Evolutionary conservation across 1,140 invertebrate species (phyloP), one percentile per base, ranked within the genome.

Genomic region (Plectrocnemia conspersa): DNA sequence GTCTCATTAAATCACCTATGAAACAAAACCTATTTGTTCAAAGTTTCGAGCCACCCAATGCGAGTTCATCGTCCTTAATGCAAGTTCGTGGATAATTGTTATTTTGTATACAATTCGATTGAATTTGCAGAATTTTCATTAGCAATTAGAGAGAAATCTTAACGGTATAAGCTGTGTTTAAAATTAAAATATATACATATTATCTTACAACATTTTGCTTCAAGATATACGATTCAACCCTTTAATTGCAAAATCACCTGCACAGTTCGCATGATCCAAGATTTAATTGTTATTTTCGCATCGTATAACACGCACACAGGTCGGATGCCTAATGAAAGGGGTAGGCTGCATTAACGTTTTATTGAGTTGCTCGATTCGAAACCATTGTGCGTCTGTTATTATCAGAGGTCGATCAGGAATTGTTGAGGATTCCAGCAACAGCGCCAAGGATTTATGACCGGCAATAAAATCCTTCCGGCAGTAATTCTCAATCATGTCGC

Each of bases 1-100:
- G 24, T 55, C 42, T 58, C 58, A 58, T 58, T 58, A 61, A 61
- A 58, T 61, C 59, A 61, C 55, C 54, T 57, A 48, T 49, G 19
- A 48, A 56, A 61, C 54, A 61, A 54, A 61, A 61, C 29, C 45
- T 47, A 32, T 52, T 58, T 58, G 47, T 50, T 38, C 47, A 38
- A 50, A 50, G 19, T 50, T 50, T 50, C 40, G 19, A 50, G 25
- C 47, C 47, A 27, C n/a, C n/a, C n/a, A n/a, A n/a, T n/a, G n/a
- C n/a, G n/a, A n/a, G n/a, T n/a, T n/a, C n/a, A n/a, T n/a, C n/a
- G n/a, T n/a, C n/a, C n/a, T n/a, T n/a, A n/a, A n/a, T n/a, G n/a
- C n/a, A n/a, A n/a, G n/a, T n/a, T n/a, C n/a, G n/a, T n/a, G n/a
- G n/a, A n/a, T n/a, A n/a, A n/a, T n/a, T n/a, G n/a, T n/a, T n/a